Base-by-base conservation (phyloP, 1,140 invertebrate species). In the Manduca sexta region DNA sequence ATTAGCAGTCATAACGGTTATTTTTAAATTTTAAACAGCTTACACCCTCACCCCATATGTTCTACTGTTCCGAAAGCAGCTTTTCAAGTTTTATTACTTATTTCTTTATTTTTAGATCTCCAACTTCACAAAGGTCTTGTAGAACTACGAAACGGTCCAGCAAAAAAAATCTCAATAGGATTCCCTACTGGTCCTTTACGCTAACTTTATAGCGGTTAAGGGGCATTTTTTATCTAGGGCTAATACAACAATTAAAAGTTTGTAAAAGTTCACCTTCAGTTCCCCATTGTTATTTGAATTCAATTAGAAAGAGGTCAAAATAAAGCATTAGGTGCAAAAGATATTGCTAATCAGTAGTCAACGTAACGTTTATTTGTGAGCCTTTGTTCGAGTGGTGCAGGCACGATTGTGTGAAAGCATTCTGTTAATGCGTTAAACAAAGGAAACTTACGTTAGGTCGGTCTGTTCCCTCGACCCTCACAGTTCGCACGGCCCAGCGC, bases 401-500 rank as follows among this genome's bases (percentile, higher is more conserved):
- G 43, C 43, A 45, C 30, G 43, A 35, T 30, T 59, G 52, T 59
- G 60, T 53, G 60, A 26, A 26, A 59, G 51, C 54, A 64, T 62
- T 50, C 44, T 15, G 49, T 39, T 41, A 52, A 56, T 58, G 57
- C 48, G 52, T 65, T 54, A 72, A 75, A 74, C 70, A 79, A 79
- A 77, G 74, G 74, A 71, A 75, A 69, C 64, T 67, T 66, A 68
- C 67, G 59, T 60, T 70, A 66, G 71, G 64, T 74, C 61, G 65
- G 60, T 53, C 57, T 40, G 64, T 70, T 71, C 65, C 59, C 69
- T 67, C 65, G 64, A 68, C 65, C 72, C 68, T 56, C 53, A 45
- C 60, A 41, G 69, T 75, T 79, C 75, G 65, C 70, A 75, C 73
- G 74, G 60, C 56, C 59, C 54, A 49, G 33, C 49, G 49, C 53